These are phyloP conservation scores for Drosophila lutescens DNA, from an alignment of 2,888 invertebrate species.

Conservation along the genomic window DNA sequence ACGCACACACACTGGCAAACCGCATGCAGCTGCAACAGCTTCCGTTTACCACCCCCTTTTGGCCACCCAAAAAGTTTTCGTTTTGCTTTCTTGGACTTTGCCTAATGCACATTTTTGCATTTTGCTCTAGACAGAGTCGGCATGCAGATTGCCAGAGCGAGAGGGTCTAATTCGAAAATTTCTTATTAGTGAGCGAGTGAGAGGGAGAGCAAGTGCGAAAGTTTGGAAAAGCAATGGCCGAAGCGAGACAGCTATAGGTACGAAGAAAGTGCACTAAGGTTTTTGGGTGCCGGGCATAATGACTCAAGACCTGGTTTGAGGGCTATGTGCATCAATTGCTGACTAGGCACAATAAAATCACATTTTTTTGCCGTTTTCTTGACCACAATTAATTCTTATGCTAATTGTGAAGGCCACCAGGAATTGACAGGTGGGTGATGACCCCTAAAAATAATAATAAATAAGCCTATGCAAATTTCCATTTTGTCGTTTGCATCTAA, in stretches of 20 bases:
- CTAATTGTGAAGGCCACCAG: slow-evolving; percentile 11
- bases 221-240: slow-evolving; percentile 11
- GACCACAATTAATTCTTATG: slow-evolving; percentile 39
- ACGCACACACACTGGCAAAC: slow-evolving; percentile 17
- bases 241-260: slow-evolving; percentile 42
- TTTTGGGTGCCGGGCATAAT: slow-evolving; percentile 55
- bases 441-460: neutral
- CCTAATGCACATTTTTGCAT: slow-evolving; percentile 79
- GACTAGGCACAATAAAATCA: slow-evolving; percentile 50
- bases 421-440: neutral
- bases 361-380: slow-evolving; percentile 19
- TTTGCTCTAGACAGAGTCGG: slow-evolving; percentile 70
- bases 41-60: slow-evolving; percentile 18
- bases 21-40: slow-evolving; percentile 53
- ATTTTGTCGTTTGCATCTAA: neutral
- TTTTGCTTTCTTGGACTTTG: slow-evolving; percentile 75
- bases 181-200: slow-evolving; percentile 70
- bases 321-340: slow-evolving; percentile 29
- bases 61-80: slow-evolving; percentile 48
- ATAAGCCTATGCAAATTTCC: neutral
- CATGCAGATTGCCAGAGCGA: slow-evolving; percentile 64
- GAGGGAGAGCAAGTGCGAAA: slow-evolving; percentile 24
- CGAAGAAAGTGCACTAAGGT: slow-evolving; percentile 73
- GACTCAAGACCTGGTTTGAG: slow-evolving; percentile 32
- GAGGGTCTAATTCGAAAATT: slow-evolving; percentile 66